A percentile compares a stretch with the other conserved stretches of the same genome.
These are phyloP conservation scores for Dermochelys coriacea DNA, from an alignment of 2,797 vertebrate species.

Conservation along the genomic window DNA sequence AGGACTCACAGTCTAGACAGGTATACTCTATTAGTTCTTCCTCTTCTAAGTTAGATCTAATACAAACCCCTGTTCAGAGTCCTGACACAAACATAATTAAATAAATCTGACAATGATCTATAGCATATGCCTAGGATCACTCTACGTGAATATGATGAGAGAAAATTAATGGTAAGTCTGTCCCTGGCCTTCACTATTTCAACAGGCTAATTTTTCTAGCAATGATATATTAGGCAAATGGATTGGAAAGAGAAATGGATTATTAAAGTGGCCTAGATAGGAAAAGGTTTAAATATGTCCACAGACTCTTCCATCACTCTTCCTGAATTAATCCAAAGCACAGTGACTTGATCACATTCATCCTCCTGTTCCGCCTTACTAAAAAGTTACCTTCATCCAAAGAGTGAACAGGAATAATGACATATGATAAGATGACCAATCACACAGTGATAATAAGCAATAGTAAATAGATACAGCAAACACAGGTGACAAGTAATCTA, in stretches of 20 bases:
- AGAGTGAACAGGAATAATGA: neutral
- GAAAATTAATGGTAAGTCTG: neutral
- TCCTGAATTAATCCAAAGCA: neutral
- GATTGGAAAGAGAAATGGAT: neutral
- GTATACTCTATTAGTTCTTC: neutral
- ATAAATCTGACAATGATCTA: neutral
- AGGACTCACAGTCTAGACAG: neutral
- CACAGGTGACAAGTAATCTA: neutral
- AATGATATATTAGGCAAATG: neutral
- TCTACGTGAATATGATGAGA: neutral
- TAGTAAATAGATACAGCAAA: neutral
- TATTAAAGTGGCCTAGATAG: neutral
- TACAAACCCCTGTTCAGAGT: neutral
- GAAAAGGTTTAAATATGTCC: neutral
- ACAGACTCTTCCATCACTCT: neutral
- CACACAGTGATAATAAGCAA: neutral
- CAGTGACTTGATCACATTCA: neutral
- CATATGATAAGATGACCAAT: neutral
- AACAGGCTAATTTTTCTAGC: neutral
- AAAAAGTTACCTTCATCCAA: neutral
- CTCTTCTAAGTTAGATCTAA: neutral
- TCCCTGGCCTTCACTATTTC: neutral
- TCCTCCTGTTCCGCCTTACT: neutral
- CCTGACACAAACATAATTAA: neutral
- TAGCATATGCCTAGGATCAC: neutral